A percentile compares a stretch with the other conserved stretches of the same genome.
These are phyloP conservation scores for Eupithecia tripunctaria DNA, from an alignment of 2,888 invertebrate genomes.

Conservation along the genomic window DNA sequence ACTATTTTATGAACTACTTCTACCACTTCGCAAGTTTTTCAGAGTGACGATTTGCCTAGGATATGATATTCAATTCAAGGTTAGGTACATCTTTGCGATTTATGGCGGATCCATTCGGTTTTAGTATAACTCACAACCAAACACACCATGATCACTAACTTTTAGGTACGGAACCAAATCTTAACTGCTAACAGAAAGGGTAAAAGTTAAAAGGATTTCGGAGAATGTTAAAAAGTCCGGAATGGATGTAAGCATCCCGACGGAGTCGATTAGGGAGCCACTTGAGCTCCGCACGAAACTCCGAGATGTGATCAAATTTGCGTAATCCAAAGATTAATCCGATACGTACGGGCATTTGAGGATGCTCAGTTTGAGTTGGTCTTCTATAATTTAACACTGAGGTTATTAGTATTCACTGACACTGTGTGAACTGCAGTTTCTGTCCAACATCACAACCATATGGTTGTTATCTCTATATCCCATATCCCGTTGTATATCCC, in stretches of 20 bases:
- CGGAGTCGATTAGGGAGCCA: constrained; percentile 10
- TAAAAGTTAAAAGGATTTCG: constrained; percentile 6
- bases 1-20: too few species aligned
- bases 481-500: too few species aligned
- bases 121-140: neutral
- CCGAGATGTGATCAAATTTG: constrained; percentile 13
- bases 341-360: neutral
- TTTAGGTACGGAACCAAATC: neutral
- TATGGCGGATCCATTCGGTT: neutral
- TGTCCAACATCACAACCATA: neutral
- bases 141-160: neutral
- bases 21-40: neutral
- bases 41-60: neutral
- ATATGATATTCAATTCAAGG: neutral
- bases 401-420: neutral
- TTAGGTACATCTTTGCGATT: neutral
- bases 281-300: constrained; percentile 13
- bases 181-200: neutral
- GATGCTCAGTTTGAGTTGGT: neutral
- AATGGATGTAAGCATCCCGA: neutral
- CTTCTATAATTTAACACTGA: too few species aligned
- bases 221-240: constrained; percentile 6
- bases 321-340: constrained; percentile 10
- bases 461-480: too few species aligned
- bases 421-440: neutral